Conservation (phyloP, 2,797 vertebrate species). For the Furcifer pardalis region DNA sequence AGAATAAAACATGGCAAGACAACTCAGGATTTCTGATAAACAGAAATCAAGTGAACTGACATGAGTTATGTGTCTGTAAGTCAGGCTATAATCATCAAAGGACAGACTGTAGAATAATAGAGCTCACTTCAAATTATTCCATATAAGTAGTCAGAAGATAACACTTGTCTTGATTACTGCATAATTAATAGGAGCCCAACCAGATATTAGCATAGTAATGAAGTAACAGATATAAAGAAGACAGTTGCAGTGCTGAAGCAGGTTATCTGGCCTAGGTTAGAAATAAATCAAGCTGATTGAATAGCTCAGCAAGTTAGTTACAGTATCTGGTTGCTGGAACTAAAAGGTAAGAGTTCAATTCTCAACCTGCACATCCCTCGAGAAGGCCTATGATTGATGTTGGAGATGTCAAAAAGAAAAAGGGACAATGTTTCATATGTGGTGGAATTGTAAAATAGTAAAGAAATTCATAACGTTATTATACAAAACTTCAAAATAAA, state of each 20-base stretch:
- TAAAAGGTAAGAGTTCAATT: too few species aligned
- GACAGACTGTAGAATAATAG: not conserved
- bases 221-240: not conserved
- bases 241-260: not conserved
- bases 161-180: not conserved
- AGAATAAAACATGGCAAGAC: constrained; percentile 9
- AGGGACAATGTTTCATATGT: too few species aligned
- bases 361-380: too few species aligned
- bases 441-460: too few species aligned
- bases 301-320: too few species aligned
- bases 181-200: not conserved
- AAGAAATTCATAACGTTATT: too few species aligned
- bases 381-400: too few species aligned
- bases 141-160: not conserved
- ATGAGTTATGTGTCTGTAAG: not conserved
- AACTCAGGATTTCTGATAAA: not conserved
- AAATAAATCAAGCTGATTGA: not conserved
- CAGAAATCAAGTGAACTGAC: not conserved
- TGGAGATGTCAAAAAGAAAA: too few species aligned
- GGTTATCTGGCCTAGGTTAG: not conserved
- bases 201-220: not conserved
- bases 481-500: too few species aligned
- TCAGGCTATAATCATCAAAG: not conserved
- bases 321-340: too few species aligned
- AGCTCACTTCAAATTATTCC: not conserved